Base-by-base conservation (phyloP, 2,797 vertebrate species). In the Myotis findleyi region DNA sequence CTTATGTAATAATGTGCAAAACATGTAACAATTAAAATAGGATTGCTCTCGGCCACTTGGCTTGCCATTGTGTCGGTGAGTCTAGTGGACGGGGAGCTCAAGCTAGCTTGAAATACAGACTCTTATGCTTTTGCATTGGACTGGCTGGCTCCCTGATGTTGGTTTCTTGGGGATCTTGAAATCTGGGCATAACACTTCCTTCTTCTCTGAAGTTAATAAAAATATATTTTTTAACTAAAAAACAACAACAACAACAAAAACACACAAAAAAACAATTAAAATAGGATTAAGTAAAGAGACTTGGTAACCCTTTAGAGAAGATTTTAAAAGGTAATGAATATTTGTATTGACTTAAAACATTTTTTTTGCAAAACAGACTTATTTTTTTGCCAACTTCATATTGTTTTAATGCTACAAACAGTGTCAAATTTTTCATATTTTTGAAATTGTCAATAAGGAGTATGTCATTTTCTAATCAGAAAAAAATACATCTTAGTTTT, bases 1-100 rank as follows among this genome's bases (percentile, higher is more conserved):
- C 7, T 83, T 71, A 41, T 9, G 30, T 66, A 64, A 73, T 83
- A 53, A 11, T 90, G 44, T 82, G 20, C 76, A 64, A 91, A 62
- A 14, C 87, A 47, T 44, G 91, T 79, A 89, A 71, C 13, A 41
- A 51, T 76, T 51, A 20, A 95, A 96, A 80, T 7, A 87, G 5
- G 47, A 87, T 89, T 89, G 33, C 33, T 33, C 33, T 33, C 33
- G 33, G 33, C 33, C 33, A 33, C 33, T 33, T 33, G 33, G 33
- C 33, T 33, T 33, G 33, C 33, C 33, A 33, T 33, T 33, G 33
- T 33, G 33, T 33, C 33, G 33, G 33, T 33, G 33, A 33, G 33
- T 33, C 33, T 33, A 33, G 33, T 33, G 33, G 33, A 33, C 33
- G 33, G 33, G 33, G 33, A 33, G 33, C 33, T 33, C 33, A 33